Conservation (phyloP, 1,140 invertebrate genomes). For the Acromyrmex echinatior region DNA sequence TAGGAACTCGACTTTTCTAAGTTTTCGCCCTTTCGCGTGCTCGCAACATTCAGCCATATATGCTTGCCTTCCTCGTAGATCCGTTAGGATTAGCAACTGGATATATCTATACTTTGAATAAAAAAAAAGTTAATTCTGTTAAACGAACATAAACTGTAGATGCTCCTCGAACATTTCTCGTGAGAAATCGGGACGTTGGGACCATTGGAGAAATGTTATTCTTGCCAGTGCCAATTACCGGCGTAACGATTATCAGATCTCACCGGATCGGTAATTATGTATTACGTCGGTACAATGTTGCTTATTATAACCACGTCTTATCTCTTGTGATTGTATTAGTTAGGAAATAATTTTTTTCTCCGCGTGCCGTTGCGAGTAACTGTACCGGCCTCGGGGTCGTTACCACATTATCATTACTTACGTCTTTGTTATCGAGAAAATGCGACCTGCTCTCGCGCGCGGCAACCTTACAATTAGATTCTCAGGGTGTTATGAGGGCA, state of each 20-base stretch:
- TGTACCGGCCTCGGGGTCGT: slow-evolving; percentile 56
- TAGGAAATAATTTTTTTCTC: slow-evolving; percentile 63
- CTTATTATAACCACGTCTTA: slow-evolving; percentile 42
- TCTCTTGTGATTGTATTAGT: slow-evolving; percentile 70
- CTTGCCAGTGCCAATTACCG: slow-evolving; percentile 62
- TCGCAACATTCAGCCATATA: background rate
- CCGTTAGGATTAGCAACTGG: background rate
- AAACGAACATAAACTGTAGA: slow-evolving; percentile 19
- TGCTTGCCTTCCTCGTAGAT: background rate
- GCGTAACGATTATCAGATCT: slow-evolving; percentile 60
- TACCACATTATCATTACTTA: slow-evolving; percentile 71
- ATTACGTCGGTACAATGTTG: slow-evolving; percentile 55
- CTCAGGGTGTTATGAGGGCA: slow-evolving; percentile 70
- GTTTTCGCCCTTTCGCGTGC: slow-evolving; percentile 76
- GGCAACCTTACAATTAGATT: slow-evolving; percentile 73
- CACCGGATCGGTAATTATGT: slow-evolving; percentile 60
- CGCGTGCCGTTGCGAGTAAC: slow-evolving; percentile 55
- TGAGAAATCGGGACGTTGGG: slow-evolving; percentile 15
- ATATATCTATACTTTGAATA: background rate
- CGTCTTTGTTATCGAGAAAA: slow-evolving; percentile 76
- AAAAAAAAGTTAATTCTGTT: slow-evolving; percentile 29
- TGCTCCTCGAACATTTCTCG: background rate
- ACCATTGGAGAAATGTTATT: slow-evolving; percentile 32
- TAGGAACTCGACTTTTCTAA: slow-evolving; percentile 84
- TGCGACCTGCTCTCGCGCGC: slow-evolving; percentile 59